Evolutionary conservation across 2,113 vertebrate genomes (phyloP), one percentile per base, ranked within the genome.

Genomic region (Chloropsis hardwickii): DNA sequence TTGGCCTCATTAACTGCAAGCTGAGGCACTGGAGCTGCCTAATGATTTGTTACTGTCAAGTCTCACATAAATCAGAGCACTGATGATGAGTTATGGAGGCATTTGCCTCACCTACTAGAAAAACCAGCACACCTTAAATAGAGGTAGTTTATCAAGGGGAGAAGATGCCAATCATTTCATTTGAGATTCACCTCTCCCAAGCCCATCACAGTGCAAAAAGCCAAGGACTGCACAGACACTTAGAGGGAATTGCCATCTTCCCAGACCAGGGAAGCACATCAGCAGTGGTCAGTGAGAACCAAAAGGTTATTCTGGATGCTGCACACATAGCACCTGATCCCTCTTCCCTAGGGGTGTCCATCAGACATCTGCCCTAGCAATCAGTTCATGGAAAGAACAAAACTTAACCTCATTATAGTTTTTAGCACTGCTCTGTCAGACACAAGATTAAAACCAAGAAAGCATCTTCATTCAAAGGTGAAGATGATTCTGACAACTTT

Each of bases 291-390:
- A 95, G 33, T 11, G 39, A 77, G 58, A 91, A 94, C 71, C 47
- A 93, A 94, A 96, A 95, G 37, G 73, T 69, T 90, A 69, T 90
- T 95, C 82, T 29, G 79, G 50, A 92, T 91, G 92, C 90, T 88
- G 84, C 90, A 67, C 90, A 87, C 88, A 92, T 44, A 91, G 56
- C 56, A 81, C 40, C 69, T 81, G 83, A 91, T 79, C 89, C 72
- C 71, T 58, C 65, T n/a, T 71, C 80, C 76, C 84, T 33, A 24
- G 39, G 56, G 88, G 56, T 92, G 91, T 86, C 90, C 80, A 42
- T 91, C 85, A 95, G 47, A 69, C 54, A 80, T 48, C 82, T 86
- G 92, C 71, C 60, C 79, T 11, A 81, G 88, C 67, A 90, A 88
- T 35, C 90, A 90, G 67, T 39, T 77, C 60, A 57, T 20, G 51